These are phyloP conservation scores for Eupleurogrammus muticus DNA, from an alignment of 2,797 vertebrate genomes.

Conservation along the genomic window DNA sequence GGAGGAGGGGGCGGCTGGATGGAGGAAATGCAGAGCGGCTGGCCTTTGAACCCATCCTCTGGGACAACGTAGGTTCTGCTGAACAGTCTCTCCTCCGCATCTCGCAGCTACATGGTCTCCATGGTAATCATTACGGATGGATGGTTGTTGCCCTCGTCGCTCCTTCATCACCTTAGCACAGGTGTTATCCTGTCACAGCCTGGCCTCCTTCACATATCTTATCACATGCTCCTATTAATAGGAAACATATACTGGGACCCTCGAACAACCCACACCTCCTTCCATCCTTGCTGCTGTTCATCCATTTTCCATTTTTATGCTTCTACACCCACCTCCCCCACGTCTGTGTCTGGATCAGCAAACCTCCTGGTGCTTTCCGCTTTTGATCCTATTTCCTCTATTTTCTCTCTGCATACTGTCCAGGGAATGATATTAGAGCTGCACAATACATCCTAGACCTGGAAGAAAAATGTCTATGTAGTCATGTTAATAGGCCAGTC, in stretches of 20 bases:
- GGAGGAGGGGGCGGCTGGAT: conserved; percentile 38
- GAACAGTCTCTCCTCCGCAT: conserved; percentile 30
- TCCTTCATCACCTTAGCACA: conserved; percentile 37
- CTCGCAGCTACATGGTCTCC: conserved; percentile 40
- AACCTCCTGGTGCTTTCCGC: conserved; percentile 28
- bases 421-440: conserved; percentile 45
- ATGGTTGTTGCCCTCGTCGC: conserved; percentile 24
- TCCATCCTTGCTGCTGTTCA: conserved; percentile 23
- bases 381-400: conserved; percentile 42
- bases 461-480: conserved; percentile 52
- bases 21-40: conserved; percentile 78
- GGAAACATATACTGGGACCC: conserved; percentile 46
- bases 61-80: conserved; percentile 68
- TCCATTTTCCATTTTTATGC: conserved; percentile 51
- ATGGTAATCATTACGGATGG: conserved; percentile 61
- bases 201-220: conserved; percentile 42
- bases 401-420: conserved; percentile 50
- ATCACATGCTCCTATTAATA: conserved; percentile 42
- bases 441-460: conserved; percentile 55
- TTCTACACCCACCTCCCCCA: conserved; percentile 46
- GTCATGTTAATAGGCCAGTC: conserved; percentile 62
- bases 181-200: conserved; percentile 48
- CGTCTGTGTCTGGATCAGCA: conserved; percentile 38
- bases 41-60: conserved; percentile 76
- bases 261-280: conserved; percentile 34